Conservation (phyloP, 2,113 vertebrate genomes). For the Mohoua ochrocephala region DNA sequence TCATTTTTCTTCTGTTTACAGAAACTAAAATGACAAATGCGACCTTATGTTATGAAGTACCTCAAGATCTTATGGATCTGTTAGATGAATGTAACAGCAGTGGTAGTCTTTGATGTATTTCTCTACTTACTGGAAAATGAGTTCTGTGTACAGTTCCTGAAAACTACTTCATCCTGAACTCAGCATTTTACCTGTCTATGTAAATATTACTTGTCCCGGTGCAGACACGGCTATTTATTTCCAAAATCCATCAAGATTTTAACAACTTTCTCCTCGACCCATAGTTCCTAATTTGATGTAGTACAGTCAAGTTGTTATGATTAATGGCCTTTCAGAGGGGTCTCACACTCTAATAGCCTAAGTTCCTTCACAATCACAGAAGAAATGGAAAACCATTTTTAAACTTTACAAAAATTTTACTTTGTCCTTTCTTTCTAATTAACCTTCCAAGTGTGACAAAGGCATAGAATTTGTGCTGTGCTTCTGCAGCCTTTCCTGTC, state of each 20-base stretch:
- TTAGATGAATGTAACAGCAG: not conserved
- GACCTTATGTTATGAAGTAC: not conserved
- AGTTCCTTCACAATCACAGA: not conserved
- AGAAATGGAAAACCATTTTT: not conserved
- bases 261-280: not conserved
- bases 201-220: not conserved
- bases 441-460: not conserved
- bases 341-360: not conserved
- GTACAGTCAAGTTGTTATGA: not conserved
- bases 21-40: slow-evolving; percentile 23
- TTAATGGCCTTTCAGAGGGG: not conserved
- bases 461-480: not conserved
- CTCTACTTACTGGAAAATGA: not conserved
- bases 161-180: not conserved
- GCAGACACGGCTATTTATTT: not conserved
- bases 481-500: not conserved
- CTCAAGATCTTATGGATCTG: not conserved
- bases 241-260: not conserved
- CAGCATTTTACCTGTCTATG: not conserved
- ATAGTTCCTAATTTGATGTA: not conserved
- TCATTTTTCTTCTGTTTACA: not conserved
- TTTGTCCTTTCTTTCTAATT: not conserved
- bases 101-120: not conserved
- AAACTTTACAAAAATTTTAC: not conserved
- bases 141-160: not conserved